phyloP scores from a whole-genome alignment of 2,797 vertebrate species.

The Meda fulgida region DNA sequence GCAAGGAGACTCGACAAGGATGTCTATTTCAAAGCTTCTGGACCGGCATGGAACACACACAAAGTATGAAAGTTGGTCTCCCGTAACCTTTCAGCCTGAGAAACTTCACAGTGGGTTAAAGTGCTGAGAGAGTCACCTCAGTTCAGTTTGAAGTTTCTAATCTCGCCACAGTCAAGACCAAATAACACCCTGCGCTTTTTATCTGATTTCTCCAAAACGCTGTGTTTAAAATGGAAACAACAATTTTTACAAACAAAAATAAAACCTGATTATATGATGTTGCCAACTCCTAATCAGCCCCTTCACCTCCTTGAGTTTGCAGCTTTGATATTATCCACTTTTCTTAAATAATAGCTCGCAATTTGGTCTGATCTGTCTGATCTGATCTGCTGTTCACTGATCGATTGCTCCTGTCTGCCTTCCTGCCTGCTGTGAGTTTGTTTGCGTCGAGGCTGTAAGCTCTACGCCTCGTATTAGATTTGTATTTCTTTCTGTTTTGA shows the following conservation, averaged over 20 bases:
- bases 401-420: too few species aligned
- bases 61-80: slow-evolving; percentile 22
- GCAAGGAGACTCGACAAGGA: slow-evolving; percentile 31
- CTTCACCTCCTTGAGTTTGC: slow-evolving; percentile 4
- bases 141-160: not conserved
- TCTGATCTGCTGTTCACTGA: too few species aligned
- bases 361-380: too few species aligned
- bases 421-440: too few species aligned
- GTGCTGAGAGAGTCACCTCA: not conserved
- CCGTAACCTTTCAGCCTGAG: not conserved
- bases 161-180: not conserved
- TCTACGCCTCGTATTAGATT: too few species aligned
- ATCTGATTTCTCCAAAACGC: slow-evolving; percentile 10
- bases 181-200: slow-evolving; percentile 1
- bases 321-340: not conserved
- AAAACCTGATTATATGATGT: slow-evolving; percentile 19
- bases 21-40: slow-evolving; percentile 29
- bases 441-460: too few species aligned
- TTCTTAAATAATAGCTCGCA: slow-evolving; percentile 46
- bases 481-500: too few species aligned
- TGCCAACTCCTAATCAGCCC: slow-evolving; percentile 13
- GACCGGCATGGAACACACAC: slow-evolving; percentile 26
- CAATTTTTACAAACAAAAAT: slow-evolving; percentile 13
- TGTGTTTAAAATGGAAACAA: not conserved
- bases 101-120: slow-evolving; percentile 26